A percentile compares a stretch with the other conserved stretches of the same genome.
Conservation (phyloP, 2,888 invertebrate genomes). For the Monochamus alternatus region DNA sequence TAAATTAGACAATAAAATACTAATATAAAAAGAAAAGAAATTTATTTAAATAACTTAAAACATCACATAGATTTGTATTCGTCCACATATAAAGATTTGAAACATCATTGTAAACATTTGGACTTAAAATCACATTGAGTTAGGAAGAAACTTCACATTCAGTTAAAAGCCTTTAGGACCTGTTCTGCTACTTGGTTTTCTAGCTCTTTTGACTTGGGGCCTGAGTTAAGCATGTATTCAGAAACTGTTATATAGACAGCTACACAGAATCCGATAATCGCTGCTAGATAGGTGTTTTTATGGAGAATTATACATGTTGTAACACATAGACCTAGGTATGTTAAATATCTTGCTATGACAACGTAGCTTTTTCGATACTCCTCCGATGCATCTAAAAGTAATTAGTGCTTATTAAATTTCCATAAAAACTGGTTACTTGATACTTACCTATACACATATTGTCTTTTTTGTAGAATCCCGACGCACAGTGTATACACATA, state of each 20-base stretch:
- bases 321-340: conserved; percentile 87
- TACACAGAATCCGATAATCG: conserved; percentile 85
- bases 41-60: conserved; percentile 31
- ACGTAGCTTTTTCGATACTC: conserved; percentile 75
- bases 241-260: conserved; percentile 88
- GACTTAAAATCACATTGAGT: conserved; percentile 17
- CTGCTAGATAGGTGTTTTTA: conserved; percentile 83
- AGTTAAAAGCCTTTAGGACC: conserved; percentile 57
- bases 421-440: not conserved
- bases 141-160: not conserved
- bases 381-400: conserved; percentile 69
- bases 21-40: conserved; percentile 6
- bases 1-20: not conserved
- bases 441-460: conserved; percentile 83
- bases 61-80: conserved; percentile 34
- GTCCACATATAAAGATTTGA: conserved; percentile 17
- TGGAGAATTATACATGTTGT: conserved; percentile 91
- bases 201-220: conserved; percentile 62
- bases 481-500: conserved; percentile 88
- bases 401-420: conserved; percentile 23
- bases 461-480: conserved; percentile 81
- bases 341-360: conserved; percentile 82
- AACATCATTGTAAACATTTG: conserved; percentile 27
- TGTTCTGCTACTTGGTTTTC: conserved; percentile 59
- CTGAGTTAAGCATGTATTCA: conserved; percentile 80